Evolutionary conservation across 2,797 vertebrate species (phyloP).

Genomic region (Silurus lanzhouensis): DNA sequence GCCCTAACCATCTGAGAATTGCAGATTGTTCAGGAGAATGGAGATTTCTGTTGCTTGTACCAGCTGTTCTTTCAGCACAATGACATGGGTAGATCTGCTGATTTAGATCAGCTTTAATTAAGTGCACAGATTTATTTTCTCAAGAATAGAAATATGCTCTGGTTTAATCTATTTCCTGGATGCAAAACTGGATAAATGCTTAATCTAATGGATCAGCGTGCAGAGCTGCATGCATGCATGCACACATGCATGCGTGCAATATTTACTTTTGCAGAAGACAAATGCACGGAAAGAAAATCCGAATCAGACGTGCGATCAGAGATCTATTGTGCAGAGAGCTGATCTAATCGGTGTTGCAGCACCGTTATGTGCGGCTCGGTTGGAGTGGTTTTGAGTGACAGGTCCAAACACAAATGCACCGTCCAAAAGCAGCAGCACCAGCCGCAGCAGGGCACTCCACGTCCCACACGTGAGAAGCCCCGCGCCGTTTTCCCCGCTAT

Average conservation of each 20-base stretch:
- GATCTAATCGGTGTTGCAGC: background rate
- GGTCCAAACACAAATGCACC: slow-evolving; percentile 38
- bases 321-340: background rate
- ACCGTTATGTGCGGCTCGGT: slow-evolving; percentile 6
- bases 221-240: background rate
- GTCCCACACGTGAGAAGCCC: slow-evolving; percentile 1
- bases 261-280: background rate
- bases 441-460: background rate
- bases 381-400: slow-evolving; percentile 23
- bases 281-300: background rate
- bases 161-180: background rate
- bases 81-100: background rate
- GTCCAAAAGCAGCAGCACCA: background rate
- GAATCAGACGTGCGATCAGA: too few relatives aligned
- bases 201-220: too few relatives aligned
- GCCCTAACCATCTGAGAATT: background rate
- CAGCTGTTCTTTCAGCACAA: background rate
- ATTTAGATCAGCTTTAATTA: background rate
- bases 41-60: background rate
- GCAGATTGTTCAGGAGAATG: background rate
- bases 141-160: background rate
- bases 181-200: background rate
- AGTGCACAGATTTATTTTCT: background rate
- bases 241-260: background rate
- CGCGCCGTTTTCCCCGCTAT: background rate